A percentile compares a stretch with the other conserved stretches of the same genome.
These are phyloP conservation scores for Centropus bengalensis DNA, from an alignment of 2,113 vertebrate species.

Conservation along the genomic window DNA sequence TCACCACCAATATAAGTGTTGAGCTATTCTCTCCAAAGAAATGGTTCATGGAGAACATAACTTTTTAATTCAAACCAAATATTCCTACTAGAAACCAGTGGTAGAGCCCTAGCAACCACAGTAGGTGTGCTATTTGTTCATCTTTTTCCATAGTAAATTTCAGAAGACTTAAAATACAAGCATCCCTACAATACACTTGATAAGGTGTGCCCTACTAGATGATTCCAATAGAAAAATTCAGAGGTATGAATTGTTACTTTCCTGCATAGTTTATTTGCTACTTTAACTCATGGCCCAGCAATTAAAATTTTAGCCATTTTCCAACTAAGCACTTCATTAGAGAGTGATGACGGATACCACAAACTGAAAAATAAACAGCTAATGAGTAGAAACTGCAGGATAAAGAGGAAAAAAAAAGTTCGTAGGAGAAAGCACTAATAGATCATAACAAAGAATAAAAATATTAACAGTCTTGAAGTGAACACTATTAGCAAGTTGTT, in stretches of 20 bases:
- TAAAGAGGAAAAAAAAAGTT: background rate
- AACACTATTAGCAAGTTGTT: background rate
- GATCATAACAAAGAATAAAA: background rate
- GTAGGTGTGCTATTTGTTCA: background rate
- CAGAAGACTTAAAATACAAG: background rate
- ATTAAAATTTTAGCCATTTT: background rate
- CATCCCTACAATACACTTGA: background rate
- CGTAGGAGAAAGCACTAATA: background rate
- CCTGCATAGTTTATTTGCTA: background rate
- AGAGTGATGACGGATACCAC: background rate
- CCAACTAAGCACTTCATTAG: background rate
- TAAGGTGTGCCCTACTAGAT: background rate
- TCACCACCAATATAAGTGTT: background rate
- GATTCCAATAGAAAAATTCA: background rate
- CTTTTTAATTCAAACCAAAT: background rate
- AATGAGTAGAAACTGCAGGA: background rate
- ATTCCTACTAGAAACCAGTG: background rate
- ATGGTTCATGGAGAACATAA: background rate
- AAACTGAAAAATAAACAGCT: background rate
- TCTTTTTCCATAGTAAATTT: background rate
- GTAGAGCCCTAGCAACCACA: background rate
- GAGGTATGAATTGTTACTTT: background rate
- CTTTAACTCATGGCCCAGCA: background rate
- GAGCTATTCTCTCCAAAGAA: background rate
- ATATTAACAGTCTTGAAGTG: background rate